Evolutionary conservation across 2,888 invertebrate genomes (phyloP).

Genomic region (Nymphalis polychloros): DNA sequence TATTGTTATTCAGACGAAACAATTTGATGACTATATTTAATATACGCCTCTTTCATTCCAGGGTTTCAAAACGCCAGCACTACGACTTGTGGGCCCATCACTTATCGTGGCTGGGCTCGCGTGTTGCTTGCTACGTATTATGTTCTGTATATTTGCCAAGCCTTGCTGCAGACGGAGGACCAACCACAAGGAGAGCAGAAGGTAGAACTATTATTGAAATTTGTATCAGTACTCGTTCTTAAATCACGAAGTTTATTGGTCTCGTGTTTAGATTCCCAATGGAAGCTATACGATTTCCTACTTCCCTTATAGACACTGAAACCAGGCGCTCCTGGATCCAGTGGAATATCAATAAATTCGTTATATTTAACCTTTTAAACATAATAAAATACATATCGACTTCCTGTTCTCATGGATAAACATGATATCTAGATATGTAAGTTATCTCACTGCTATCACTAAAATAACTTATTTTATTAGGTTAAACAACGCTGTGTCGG

Average conservation of each 20-base stretch:
- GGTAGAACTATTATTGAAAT: constrained; percentile 46
- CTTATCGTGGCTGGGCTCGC: constrained; percentile 89
- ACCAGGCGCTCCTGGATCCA: no score
- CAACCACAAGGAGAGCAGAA: constrained; percentile 84
- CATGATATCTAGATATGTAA: no score
- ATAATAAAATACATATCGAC: no score
- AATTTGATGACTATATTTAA: background rate
- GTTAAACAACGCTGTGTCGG: no score
- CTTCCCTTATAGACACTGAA: no score
- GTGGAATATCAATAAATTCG: no score
- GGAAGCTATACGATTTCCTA: background rate
- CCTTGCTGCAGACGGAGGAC: constrained; percentile 85
- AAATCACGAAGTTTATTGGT: background rate
- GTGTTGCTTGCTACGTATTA: constrained; percentile 91
- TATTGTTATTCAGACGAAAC: no score
- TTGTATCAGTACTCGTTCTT: background rate
- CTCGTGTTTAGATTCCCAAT: constrained; percentile 1
- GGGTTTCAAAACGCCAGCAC: constrained; percentile 91
- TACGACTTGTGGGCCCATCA: constrained; percentile 92
- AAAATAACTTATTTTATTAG: no score
- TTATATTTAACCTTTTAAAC: no score
- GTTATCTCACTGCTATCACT: no score
- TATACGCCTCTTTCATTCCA: constrained; percentile 42
- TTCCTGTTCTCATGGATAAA: no score
- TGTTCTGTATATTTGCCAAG: constrained; percentile 91